phyloP scores from a whole-genome alignment of 2,797 vertebrate genomes.

The Neomorphus geoffroyi region DNA sequence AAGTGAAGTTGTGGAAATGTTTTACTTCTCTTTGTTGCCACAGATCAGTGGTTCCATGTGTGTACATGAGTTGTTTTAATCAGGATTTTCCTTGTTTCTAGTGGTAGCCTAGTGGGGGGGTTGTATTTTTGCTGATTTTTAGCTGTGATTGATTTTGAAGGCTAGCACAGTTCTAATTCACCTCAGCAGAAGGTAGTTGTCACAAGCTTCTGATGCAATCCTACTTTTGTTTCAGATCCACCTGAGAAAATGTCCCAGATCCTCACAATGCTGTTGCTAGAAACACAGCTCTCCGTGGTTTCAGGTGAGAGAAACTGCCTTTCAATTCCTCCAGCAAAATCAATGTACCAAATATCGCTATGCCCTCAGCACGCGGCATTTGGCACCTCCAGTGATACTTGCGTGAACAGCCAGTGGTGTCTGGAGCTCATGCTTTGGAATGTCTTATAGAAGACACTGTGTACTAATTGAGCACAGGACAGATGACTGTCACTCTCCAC shows the following conservation, averaged over 20 bases:
- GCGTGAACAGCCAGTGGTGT: background rate
- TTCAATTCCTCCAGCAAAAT: background rate
- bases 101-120: background rate
- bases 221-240: conserved; percentile 53
- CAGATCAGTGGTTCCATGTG: background rate
- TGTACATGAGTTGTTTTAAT: background rate
- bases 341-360: background rate
- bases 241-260: conserved; percentile 55
- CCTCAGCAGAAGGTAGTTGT: background rate
- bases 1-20: background rate
- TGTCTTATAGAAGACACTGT: background rate
- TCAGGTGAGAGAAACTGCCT: conserved; percentile 32
- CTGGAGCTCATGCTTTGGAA: background rate
- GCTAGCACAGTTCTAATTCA: background rate
- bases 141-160: background rate
- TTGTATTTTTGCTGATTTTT: background rate
- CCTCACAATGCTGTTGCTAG: conserved; percentile 30
- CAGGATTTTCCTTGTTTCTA: background rate
- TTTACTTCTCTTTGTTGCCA: background rate
- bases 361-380: rapidly evolving
- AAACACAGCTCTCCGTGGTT: background rate
- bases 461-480: background rate
- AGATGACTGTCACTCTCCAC: rapidly evolving
- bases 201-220: background rate
- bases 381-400: background rate